These are phyloP conservation scores for Crypturellus tataupa DNA, from an alignment of 2,797 vertebrate species.

Conservation along the genomic window DNA sequence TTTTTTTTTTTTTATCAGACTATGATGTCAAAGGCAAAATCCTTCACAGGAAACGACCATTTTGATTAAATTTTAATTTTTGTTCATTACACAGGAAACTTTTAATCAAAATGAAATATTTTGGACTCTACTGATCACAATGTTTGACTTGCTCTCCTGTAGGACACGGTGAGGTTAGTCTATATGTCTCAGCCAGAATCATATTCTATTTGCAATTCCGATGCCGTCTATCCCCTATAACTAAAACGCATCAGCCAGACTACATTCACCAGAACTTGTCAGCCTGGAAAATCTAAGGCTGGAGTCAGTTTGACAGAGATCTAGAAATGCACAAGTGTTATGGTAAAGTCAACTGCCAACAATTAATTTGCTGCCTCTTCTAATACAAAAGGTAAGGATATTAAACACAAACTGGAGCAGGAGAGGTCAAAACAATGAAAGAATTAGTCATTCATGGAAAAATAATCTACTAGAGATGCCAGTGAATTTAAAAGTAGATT, in stretches of 20 bases:
- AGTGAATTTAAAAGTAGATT: not conserved
- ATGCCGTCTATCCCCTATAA: not conserved
- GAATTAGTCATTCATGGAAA: not conserved
- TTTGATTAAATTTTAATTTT: not conserved
- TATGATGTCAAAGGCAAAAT: not conserved
- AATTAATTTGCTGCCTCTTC: not conserved
- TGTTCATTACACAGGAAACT: not conserved
- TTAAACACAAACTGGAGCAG: not conserved
- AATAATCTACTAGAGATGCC: not conserved
- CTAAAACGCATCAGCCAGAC: not conserved
- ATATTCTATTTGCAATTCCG: not conserved
- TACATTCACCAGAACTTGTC: accelerated
- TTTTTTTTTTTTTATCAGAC: not conserved
- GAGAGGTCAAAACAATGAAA: not conserved
- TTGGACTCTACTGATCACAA: not conserved
- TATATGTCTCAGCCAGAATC: not conserved
- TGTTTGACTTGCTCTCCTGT: not conserved
- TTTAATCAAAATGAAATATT: not conserved
- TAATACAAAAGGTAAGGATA: not conserved
- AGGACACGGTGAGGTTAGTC: not conserved
- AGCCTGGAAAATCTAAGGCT: not conserved
- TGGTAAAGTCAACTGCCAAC: not conserved
- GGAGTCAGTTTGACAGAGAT: not conserved
- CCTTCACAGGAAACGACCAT: not conserved
- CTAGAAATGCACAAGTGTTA: not conserved